Conservation (phyloP, 2,113 vertebrate genomes). For the Brachyhypopomus gauderio region DNA sequence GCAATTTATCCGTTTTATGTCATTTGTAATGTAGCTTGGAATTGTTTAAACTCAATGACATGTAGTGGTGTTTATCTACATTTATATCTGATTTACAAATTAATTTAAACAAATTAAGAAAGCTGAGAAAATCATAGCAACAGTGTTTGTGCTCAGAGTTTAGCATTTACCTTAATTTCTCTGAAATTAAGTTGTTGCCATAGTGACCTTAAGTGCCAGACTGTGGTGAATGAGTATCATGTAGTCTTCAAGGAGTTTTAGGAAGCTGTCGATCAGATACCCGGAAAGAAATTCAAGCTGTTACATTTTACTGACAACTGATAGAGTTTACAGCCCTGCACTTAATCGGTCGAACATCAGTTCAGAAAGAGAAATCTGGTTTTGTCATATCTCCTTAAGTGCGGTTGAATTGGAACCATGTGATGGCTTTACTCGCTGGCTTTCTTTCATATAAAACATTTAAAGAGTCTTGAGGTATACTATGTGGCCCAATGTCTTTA, state of each 20-base stretch:
- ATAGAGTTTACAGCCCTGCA: slow-evolving; percentile 35
- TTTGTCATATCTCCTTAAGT: slow-evolving; percentile 40
- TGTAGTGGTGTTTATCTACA: too few relatives aligned
- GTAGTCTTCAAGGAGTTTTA: background rate
- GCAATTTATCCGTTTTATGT: background rate
- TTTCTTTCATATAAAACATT: slow-evolving; percentile 43
- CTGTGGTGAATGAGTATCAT: too few relatives aligned
- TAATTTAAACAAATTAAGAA: background rate
- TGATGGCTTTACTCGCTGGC: slow-evolving; percentile 43
- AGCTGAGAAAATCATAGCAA: background rate
- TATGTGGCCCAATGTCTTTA: slow-evolving; percentile 34
- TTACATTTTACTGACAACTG: slow-evolving; percentile 41
- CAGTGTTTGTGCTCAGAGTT: background rate
- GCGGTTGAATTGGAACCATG: slow-evolving; percentile 49
- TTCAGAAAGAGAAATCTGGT: slow-evolving; percentile 41
- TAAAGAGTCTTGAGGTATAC: slow-evolving; percentile 23
- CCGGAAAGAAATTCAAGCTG: slow-evolving; percentile 5
- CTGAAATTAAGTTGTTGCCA: background rate
- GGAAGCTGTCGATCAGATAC: slow-evolving; percentile 14
- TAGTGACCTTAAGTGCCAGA: background rate
- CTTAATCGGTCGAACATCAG: slow-evolving; percentile 32
- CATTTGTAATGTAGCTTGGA: too few relatives aligned
- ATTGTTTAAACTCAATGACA: too few relatives aligned
- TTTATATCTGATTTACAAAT: too few relatives aligned
- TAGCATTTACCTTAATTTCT: background rate